Evolutionary conservation across 2,113 vertebrate species (phyloP).

Genomic region (Pyxicephalus adspersus): DNA sequence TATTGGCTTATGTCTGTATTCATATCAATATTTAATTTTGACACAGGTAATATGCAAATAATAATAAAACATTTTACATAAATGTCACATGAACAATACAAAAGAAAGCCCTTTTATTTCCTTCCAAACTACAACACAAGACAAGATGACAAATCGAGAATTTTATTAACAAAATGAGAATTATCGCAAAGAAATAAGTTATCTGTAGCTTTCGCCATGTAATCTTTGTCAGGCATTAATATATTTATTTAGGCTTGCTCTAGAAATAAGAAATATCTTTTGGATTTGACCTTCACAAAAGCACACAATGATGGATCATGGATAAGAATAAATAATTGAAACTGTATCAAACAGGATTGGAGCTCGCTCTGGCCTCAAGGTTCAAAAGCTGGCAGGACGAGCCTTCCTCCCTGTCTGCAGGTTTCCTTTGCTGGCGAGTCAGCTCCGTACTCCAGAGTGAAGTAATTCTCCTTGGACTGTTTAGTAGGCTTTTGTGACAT

Average conservation of each 20-base stretch:
- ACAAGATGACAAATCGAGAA: too few species aligned
- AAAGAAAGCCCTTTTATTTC: too few species aligned
- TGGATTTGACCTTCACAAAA: constrained; percentile 11
- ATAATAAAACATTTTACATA: too few species aligned
- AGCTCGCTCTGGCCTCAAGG: not conserved
- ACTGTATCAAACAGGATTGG: constrained; percentile 20
- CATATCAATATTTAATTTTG: too few species aligned
- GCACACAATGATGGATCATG: constrained; percentile 27
- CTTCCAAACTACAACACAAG: too few species aligned
- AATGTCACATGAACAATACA: too few species aligned
- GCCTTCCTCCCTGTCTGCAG: constrained; percentile 22
- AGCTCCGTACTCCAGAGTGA: constrained; percentile 14
- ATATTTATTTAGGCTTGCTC: constrained; percentile 5
- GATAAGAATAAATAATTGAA: constrained; percentile 41
- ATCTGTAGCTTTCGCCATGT: not conserved
- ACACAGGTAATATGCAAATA: too few species aligned
- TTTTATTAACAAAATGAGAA: too few species aligned
- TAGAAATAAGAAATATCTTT: constrained; percentile 6
- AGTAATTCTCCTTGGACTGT: constrained; percentile 42
- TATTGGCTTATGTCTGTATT: too few species aligned
- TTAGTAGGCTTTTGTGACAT: constrained; percentile 32
- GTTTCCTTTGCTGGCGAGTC: not conserved
- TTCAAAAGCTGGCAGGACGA: not conserved
- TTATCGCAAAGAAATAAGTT: too few species aligned
- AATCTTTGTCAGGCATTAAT: constrained; percentile 8